Evolutionary conservation across 2,797 vertebrate genomes (phyloP).

Genomic region (Scolopax bukidnonensis): DNA sequence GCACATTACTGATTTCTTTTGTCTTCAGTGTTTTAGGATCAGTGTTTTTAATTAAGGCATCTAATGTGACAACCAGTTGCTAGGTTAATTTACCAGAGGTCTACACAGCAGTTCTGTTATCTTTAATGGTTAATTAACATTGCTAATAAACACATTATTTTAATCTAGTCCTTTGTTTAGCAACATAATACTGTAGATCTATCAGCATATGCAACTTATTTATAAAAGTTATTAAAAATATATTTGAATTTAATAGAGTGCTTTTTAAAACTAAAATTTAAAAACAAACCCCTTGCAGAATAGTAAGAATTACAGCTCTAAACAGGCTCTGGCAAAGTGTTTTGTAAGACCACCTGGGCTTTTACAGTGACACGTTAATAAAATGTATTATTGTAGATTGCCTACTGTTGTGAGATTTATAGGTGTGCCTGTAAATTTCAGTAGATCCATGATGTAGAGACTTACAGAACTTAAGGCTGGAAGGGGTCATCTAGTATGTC

Average conservation of each 20-base stretch:
- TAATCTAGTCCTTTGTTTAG: background rate
- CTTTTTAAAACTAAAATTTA: background rate
- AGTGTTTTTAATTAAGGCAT: background rate
- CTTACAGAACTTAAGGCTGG: background rate
- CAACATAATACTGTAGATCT: background rate
- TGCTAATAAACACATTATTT: background rate
- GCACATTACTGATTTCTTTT: background rate
- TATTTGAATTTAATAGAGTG: background rate
- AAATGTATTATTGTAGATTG: slow-evolving; percentile 42
- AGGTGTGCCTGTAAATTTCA: slow-evolving; percentile 4
- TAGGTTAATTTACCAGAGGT: background rate
- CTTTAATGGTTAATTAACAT: background rate
- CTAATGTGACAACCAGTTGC: background rate
- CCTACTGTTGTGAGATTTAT: slow-evolving; percentile 37
- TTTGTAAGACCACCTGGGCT: background rate
- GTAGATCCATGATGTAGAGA: background rate
- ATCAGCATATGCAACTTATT: background rate
- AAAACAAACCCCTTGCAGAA: background rate
- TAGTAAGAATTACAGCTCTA: background rate
- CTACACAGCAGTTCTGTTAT: background rate
- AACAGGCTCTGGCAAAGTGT: background rate
- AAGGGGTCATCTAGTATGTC: background rate
- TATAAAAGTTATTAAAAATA: background rate
- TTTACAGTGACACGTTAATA: slow-evolving; percentile 55
- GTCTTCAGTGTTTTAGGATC: background rate